Base-by-base conservation (phyloP, 2,888 invertebrate genomes). In the Acanthosoma haemorrhoidale region DNA sequence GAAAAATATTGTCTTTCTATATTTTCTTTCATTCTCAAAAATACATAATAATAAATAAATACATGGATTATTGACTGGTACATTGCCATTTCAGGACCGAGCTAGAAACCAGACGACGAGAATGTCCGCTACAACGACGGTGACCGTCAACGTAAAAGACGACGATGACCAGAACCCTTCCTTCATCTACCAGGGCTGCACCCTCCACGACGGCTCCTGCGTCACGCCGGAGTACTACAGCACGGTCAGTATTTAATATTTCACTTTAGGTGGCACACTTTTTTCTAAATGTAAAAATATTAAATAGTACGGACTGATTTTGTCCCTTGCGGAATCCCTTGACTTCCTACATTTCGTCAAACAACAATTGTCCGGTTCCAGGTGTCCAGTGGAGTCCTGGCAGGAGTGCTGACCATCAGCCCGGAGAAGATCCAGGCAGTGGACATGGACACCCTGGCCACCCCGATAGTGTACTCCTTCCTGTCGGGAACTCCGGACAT, bases 81-180 rank as follows among this genome's bases (percentile, higher is more conserved):
- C 36, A 36, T 32, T 60, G 71, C 75, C 67, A 41, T 80, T 79
- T 0, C 79, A 94, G 94, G 94, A 94, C 81, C 90, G 92, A 76
- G 91, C 94, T 3, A 85, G 89, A 75, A 92, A 92, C 77, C 84
- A 85, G 32, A 85, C 87, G n/a, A 87, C 89, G 76, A 85, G 93
- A 61, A 83, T 92, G 69, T 90, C 94, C 0, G 88, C 92, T 15
- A 93, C 93, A 21, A 90, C 94, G 1, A 94, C 91, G 0, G 80
- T 96, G 72, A 91, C 90, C 0, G 89, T 96, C 2, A 89, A 90
- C 76, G 87, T 96, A 11, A 85, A 88, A 76, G 95, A 95, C 77
- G 94, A 92, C 59, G 94, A 95, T 78, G 95, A 95, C 78, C 90
- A 92, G 78, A 93, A 92, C 78, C 94, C 94, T 0, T 92, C 92